Base-by-base conservation (phyloP, 2,113 vertebrate genomes). In the Hemibagrus wyckioides region DNA sequence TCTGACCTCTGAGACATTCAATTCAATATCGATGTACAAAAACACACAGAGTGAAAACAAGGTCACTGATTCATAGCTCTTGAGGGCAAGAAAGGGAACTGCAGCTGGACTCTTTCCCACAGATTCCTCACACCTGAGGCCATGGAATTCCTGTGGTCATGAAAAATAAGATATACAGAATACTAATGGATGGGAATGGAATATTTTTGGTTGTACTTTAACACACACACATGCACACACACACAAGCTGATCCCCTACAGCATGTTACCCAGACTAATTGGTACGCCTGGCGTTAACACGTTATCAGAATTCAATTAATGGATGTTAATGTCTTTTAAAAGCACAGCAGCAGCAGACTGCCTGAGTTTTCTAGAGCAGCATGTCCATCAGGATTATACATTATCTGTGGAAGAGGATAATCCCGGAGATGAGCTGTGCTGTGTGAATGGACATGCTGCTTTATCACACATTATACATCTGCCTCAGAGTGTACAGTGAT, bases 221-320 rank as follows among this genome's bases (percentile, higher is more conserved):
- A 75, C 25, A 50, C 44, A 77, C 75, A 48, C 44, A 48, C 44
- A 48, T 25, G n/a, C 73, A 76, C 73, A 48, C 25, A 76, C 39
- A 41, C 39, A 6, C 88, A 39, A 84, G 89, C 88, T 85, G 89
- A 92, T 86, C 85, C 69, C 86, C 88, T 83, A 56, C 52, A 82
- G 89, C 65, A 28, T 56, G 77, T 85, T 87, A 80, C 36, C 57
- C 73, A 80, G 75, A 82, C 85, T 87, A 90, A 92, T 67, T 50
- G 48, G 71, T 63, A 86, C 88, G 41, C 50, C 76, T 80, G 33
- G 82, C 88, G 83, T 85, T 33, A 89, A 84, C 91, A 89, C 86
- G 89, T 82, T 92, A 93, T 92, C 93, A 76, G 79, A 94, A 94
- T 92, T 94, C 94, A 93, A 94, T 95, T 90, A 95, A 94, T 93